A percentile compares a stretch with the other conserved stretches of the same genome.
Evolutionary conservation across 2,888 invertebrate species (phyloP).

Genomic region (Liodrosophila aerea): DNA sequence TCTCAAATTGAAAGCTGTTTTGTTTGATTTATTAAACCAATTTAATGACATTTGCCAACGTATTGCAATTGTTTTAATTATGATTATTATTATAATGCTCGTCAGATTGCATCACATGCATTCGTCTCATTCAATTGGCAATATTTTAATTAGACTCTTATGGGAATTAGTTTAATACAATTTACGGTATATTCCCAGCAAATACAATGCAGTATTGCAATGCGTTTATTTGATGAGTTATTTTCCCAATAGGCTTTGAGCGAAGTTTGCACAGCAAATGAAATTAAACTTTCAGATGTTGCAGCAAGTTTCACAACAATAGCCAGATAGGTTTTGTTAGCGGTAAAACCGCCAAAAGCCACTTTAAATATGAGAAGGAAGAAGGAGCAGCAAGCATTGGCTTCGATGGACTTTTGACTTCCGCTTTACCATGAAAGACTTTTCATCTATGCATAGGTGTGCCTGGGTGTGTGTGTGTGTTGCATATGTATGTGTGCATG

Average conservation of each 20-base stretch:
- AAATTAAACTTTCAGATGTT: constrained; percentile 12
- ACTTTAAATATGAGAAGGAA: constrained; percentile 24
- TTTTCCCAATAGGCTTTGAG: constrained; percentile 6
- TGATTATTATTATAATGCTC: background rate
- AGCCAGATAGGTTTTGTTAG: constrained; percentile 38
- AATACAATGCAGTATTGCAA: constrained; percentile 3
- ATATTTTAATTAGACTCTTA: constrained; percentile 15
- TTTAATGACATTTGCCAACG: no score
- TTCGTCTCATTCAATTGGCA: no score
- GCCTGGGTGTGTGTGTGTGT: constrained; percentile 2
- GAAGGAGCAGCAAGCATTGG: constrained; percentile 15
- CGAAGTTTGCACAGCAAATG: constrained; percentile 10
- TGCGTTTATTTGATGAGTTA: background rate
- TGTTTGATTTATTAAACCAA: background rate
- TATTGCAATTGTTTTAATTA: background rate
- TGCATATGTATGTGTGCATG: constrained; percentile 7
- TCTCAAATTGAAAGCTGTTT: no score
- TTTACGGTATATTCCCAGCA: background rate
- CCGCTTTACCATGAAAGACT: constrained; percentile 48
- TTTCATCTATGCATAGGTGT: constrained; percentile 10
- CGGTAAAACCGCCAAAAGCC: constrained; percentile 42
- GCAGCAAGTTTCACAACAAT: constrained; percentile 48
- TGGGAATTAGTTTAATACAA: background rate
- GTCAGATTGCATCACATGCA: background rate
- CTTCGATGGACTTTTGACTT: constrained; percentile 58